These are phyloP conservation scores for Prenolepis imparis DNA, from an alignment of 2,888 invertebrate genomes.

Conservation along the genomic window DNA sequence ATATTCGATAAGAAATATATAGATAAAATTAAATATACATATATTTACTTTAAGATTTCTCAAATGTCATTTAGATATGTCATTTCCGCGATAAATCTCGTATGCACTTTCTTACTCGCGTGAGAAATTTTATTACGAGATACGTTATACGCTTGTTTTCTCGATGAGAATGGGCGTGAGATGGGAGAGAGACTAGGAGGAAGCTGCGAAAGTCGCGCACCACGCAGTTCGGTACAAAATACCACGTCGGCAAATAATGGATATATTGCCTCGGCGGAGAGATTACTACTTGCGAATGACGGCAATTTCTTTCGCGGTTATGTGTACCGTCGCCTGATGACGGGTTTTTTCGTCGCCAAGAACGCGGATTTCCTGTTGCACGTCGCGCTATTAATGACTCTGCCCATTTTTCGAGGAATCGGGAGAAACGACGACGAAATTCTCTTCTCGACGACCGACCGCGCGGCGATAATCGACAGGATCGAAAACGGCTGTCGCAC, in stretches of 20 bases:
- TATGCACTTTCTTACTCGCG: neutral
- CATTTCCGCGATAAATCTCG: neutral
- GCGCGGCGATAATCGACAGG: conserved; percentile 1
- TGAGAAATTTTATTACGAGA: conserved; percentile 38
- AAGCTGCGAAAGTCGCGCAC: conserved; percentile 62
- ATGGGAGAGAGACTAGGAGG: conserved; percentile 47
- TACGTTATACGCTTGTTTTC: conserved; percentile 29
- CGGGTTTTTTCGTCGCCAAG: conserved; percentile 61
- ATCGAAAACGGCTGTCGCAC: conserved; percentile 35
- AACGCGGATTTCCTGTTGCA: conserved; percentile 67
- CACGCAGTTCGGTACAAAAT: conserved; percentile 67
- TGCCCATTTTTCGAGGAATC: conserved; percentile 32
- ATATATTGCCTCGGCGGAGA: conserved; percentile 71
- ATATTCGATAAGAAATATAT: neutral
- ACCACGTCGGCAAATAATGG: conserved; percentile 70
- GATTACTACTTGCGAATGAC: conserved; percentile 71
- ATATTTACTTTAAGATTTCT: neutral
- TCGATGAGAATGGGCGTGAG: conserved; percentile 31
- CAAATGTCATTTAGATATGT: neutral
- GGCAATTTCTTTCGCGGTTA: conserved; percentile 75
- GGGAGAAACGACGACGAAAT: conserved; percentile 22
- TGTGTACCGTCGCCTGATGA: conserved; percentile 69
- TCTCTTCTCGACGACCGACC: neutral
- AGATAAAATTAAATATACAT: neutral
- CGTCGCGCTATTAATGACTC: conserved; percentile 53